Conservation (phyloP, 1,140 invertebrate genomes). For the Phenacoccus solenopsis region DNA sequence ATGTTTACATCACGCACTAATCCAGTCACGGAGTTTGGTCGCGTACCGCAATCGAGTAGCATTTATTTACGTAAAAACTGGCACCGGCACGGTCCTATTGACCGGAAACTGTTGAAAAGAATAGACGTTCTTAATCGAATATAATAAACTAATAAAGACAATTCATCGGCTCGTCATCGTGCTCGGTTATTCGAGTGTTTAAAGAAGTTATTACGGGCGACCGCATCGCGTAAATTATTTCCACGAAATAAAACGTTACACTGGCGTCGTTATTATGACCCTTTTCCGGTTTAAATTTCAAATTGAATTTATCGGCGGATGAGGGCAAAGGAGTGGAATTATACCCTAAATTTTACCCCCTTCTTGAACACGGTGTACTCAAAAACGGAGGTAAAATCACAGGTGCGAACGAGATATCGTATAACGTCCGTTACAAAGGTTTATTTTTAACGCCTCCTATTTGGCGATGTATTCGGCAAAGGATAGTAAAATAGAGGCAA, state of each 20-base stretch:
- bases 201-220: too few species aligned
- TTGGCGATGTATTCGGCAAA: background rate
- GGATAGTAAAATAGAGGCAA: background rate
- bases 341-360: background rate
- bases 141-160: too few species aligned
- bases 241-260: too few species aligned
- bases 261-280: too few species aligned
- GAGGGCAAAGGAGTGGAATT: background rate
- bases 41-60: background rate
- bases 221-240: too few species aligned
- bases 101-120: background rate
- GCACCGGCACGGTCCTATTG: too few species aligned
- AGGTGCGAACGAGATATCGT: background rate
- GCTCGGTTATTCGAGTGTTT: too few species aligned
- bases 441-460: background rate
- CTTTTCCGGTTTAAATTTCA: background rate
- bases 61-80: too few species aligned
- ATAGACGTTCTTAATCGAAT: too few species aligned
- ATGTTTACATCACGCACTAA: constrained; percentile 4
- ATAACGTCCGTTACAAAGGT: background rate
- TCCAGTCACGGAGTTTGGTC: background rate
- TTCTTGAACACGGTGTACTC: background rate
- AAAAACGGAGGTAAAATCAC: background rate
- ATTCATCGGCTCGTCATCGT: too few species aligned
- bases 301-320: background rate